Evolutionary conservation across 2,888 invertebrate genomes (phyloP).

Genomic region (Machimus rusticus): DNA sequence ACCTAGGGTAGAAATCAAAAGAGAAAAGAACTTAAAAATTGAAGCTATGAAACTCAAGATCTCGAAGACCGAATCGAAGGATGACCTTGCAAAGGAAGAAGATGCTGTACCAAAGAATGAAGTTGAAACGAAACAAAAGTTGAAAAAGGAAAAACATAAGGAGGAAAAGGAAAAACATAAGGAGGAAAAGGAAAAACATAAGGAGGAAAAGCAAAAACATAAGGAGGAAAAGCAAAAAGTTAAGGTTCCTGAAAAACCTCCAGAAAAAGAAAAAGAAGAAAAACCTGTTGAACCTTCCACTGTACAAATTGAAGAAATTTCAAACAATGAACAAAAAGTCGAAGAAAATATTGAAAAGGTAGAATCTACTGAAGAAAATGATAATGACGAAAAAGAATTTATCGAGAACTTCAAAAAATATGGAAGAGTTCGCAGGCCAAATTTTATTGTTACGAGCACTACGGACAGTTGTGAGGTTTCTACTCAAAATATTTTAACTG

Average conservation of each 20-base stretch:
- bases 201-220: not conserved
- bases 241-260: not conserved
- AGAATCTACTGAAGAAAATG: not conserved
- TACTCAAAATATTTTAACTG: constrained; percentile 58
- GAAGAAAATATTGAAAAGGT: not conserved
- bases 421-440: constrained; percentile 30
- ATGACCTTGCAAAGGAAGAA: not conserved
- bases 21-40: not conserved
- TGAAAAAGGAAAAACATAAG: not conserved
- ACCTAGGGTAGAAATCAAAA: not conserved
- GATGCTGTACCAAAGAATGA: not conserved
- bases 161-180: not conserved
- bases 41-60: not conserved
- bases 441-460: constrained; percentile 39
- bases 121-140: not conserved
- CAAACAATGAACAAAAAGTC: not conserved
- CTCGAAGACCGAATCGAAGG: not conserved
- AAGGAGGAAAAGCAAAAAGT: not conserved
- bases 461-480: constrained; percentile 57
- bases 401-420: not conserved
- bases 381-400: not conserved
- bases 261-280: not conserved
- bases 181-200: not conserved
- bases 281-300: not conserved
- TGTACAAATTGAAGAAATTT: not conserved